Percentiles rank a stretch among this genome's conserved stretches.
These are phyloP conservation scores for Festucalex cinctus DNA, from an alignment of 2,113 vertebrate species.

Conservation along the genomic window DNA sequence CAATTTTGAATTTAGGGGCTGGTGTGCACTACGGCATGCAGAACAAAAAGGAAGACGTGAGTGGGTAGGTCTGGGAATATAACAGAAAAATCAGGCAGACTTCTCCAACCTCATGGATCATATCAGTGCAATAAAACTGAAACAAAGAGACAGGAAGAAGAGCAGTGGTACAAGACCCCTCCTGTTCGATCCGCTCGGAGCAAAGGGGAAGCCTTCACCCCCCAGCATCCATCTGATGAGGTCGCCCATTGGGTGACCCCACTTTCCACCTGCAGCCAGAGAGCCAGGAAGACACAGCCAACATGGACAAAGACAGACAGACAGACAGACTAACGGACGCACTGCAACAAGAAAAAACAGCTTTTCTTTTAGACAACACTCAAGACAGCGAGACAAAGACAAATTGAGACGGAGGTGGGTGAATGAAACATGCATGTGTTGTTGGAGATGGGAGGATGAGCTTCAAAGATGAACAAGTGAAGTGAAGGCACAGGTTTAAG, in stretches of 20 bases:
- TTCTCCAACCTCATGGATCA: constrained; percentile 64
- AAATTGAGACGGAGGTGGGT: constrained; percentile 47
- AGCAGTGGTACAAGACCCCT: constrained; percentile 61
- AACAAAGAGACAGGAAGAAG: constrained; percentile 44
- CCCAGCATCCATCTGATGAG: constrained; percentile 59
- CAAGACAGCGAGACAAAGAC: constrained; percentile 51
- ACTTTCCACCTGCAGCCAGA: constrained; percentile 56
- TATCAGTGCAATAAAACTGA: constrained; percentile 39
- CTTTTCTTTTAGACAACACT: constrained; percentile 63
- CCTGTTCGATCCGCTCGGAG: constrained; percentile 56
- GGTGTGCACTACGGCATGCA: constrained; percentile 53
- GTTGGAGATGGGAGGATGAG: constrained; percentile 38
- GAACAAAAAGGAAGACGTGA: constrained; percentile 13
- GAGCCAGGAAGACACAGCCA: constrained; percentile 57
- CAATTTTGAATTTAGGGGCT: constrained; percentile 9
- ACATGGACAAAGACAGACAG: constrained; percentile 68
- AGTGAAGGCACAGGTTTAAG: constrained; percentile 37
- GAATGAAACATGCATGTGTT: constrained; percentile 63
- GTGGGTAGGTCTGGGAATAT: constrained; percentile 18
- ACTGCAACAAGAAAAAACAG: constrained; percentile 77
- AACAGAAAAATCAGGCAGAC: constrained; percentile 48
- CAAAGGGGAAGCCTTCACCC: constrained; percentile 39
- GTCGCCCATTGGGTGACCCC: constrained; percentile 61
- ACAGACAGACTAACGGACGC: constrained; percentile 67
- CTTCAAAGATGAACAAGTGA: constrained; percentile 35